A percentile compares a stretch with the other conserved stretches of the same genome.
phyloP scores from a whole-genome alignment of 2,797 vertebrate genomes.

The Hemitrygon akajei region DNA sequence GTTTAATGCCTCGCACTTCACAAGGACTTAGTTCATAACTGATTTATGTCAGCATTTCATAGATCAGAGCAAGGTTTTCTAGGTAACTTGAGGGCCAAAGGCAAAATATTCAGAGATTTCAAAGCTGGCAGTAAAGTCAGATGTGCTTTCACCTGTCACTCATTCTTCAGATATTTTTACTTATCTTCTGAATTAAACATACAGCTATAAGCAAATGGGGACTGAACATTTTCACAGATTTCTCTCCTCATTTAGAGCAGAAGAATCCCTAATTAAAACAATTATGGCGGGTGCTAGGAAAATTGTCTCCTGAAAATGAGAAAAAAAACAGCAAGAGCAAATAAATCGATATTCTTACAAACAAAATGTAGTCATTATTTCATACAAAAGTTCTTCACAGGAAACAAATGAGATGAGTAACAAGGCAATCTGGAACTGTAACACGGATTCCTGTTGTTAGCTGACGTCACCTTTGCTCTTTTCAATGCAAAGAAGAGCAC shows the following conservation, averaged over 20 bases:
- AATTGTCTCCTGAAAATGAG: neutral
- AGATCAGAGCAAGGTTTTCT: neutral
- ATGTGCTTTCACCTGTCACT: conserved; percentile 39
- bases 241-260: neutral
- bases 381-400: neutral
- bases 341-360: neutral
- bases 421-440: neutral
- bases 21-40: conserved; percentile 8
- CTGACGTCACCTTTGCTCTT: neutral
- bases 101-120: conserved; percentile 49
- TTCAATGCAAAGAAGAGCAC: neutral
- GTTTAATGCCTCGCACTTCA: neutral
- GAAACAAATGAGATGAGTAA: neutral
- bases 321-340: neutral
- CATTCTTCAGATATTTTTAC: conserved; percentile 17
- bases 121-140: conserved; percentile 47
- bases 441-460: neutral
- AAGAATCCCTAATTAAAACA: neutral
- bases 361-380: neutral
- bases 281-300: neutral
- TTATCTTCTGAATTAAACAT: neutral
- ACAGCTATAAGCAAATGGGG: neutral
- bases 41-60: conserved; percentile 25
- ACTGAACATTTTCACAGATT: neutral
- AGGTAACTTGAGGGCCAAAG: conserved; percentile 12